Percentiles rank a stretch among this genome's conserved stretches.
phyloP scores from a whole-genome alignment of 2,797 vertebrate species.

The Alectoris magna region DNA sequence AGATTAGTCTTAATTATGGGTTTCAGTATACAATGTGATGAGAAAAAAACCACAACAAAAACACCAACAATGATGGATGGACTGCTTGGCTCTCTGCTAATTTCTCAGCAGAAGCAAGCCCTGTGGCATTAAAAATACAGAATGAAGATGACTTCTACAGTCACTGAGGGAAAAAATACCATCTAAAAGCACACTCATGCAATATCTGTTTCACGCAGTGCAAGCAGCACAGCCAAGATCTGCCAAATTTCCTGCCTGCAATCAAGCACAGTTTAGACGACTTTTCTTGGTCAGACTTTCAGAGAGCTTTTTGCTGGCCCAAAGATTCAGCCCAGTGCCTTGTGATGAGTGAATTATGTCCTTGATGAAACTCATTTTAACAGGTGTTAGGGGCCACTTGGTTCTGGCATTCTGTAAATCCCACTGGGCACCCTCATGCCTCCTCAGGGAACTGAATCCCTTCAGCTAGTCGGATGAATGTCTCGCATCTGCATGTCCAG shows the following conservation, averaged over 20 bases:
- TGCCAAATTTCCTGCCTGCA: not conserved
- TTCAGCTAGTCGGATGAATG: not conserved
- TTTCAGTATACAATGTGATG: not conserved
- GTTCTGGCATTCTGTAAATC: slow-evolving; percentile 15
- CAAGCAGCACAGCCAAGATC: not conserved
- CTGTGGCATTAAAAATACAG: slow-evolving; percentile 8
- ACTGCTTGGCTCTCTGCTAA: slow-evolving; percentile 3
- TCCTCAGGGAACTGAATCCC: not conserved
- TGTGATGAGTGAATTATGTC: not conserved
- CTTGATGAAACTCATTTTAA: not conserved
- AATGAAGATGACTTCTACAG: not conserved
- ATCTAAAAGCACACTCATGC: not conserved
- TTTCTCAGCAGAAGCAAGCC: slow-evolving; percentile 47
- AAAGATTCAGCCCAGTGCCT: not conserved
- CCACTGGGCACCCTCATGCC: not conserved
- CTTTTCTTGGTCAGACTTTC: not conserved
- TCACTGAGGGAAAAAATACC: not conserved
- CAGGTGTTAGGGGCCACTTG: not conserved
- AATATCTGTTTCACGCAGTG: not conserved
- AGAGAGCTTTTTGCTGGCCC: not conserved
- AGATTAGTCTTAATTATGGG: slow-evolving; percentile 60
- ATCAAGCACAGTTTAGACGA: not conserved
- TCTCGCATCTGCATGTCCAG: accelerated
- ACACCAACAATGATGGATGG: slow-evolving; percentile 46
- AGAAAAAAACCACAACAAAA: not conserved